A percentile compares a stretch with the other conserved stretches of the same genome.
phyloP scores from a whole-genome alignment of 2,888 invertebrate genomes.

The Xanthia icteritia region DNA sequence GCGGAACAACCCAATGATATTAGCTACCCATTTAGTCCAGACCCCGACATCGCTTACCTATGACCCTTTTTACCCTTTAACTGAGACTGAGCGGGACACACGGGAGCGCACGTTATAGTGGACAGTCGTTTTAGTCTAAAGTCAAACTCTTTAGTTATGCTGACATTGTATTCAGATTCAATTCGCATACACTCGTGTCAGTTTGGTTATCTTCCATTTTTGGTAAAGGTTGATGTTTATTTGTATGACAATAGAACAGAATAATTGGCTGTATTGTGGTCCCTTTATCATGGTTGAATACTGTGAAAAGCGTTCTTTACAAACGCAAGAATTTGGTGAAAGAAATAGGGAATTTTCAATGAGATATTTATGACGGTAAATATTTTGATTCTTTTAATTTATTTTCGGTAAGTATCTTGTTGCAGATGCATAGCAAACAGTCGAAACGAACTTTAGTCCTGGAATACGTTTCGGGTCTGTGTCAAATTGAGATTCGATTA shows the following conservation, averaged over 20 bases:
- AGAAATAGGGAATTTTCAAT: constrained; percentile 11
- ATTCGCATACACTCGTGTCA: constrained; percentile 77
- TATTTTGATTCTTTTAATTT: background rate
- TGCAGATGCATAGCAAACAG: constrained; percentile 49
- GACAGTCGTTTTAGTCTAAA: constrained; percentile 76
- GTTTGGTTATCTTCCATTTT: constrained; percentile 77
- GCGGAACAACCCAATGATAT: constrained; percentile 85
- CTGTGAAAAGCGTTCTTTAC: constrained; percentile 38
- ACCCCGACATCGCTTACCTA: constrained; percentile 70
- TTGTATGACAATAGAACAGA: constrained; percentile 60
- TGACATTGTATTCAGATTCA: constrained; percentile 84
- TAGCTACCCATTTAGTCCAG: constrained; percentile 78
- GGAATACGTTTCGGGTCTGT: constrained; percentile 66
- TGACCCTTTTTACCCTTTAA: constrained; percentile 64
- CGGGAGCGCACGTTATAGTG: constrained; percentile 69
- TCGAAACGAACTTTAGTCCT: constrained; percentile 41
- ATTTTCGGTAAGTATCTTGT: constrained; percentile 9
- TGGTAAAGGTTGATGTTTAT: constrained; percentile 64
- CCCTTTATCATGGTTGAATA: constrained; percentile 36
- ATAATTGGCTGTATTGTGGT: constrained; percentile 63
- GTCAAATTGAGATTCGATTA: constrained; percentile 81
- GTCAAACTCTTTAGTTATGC: constrained; percentile 84
- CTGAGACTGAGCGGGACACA: constrained; percentile 58
- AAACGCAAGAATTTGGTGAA: constrained; percentile 21
- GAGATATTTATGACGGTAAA: background rate